Evolutionary conservation across 2,888 invertebrate species (phyloP).

Genomic region (Itoplectis maculator): DNA sequence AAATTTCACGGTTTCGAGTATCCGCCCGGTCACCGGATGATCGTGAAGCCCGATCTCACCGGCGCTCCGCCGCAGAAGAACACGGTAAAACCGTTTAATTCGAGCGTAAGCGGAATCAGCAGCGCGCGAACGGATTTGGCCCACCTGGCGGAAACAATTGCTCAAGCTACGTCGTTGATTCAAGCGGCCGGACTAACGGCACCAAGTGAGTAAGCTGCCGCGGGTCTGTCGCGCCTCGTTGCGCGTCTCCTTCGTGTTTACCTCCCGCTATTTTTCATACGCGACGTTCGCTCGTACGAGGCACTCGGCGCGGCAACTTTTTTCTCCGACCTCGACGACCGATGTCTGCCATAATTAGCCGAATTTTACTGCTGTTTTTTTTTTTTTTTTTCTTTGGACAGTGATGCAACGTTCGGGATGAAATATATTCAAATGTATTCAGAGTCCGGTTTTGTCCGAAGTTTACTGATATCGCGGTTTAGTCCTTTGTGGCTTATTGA

Average conservation of each 20-base stretch:
- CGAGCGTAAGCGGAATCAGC: conserved; percentile 75
- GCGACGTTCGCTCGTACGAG: too few species aligned
- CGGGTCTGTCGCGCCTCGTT: conserved; percentile 1
- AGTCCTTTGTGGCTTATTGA: too few species aligned
- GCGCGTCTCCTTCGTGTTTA: neutral
- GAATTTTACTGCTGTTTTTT: too few species aligned
- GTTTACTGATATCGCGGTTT: too few species aligned
- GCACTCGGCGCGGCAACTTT: too few species aligned
- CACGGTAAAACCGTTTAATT: conserved; percentile 78
- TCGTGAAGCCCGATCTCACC: conserved; percentile 88
- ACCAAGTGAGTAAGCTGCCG: conserved; percentile 77
- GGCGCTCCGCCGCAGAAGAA: conserved; percentile 77
- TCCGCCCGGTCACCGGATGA: conserved; percentile 93
- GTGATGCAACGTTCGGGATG: too few species aligned
- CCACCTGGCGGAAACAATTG: conserved; percentile 90
- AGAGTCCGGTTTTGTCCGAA: too few species aligned
- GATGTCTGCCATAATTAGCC: too few species aligned
- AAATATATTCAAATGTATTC: too few species aligned
- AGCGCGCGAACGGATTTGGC: conserved; percentile 87
- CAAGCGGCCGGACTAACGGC: conserved; percentile 87
- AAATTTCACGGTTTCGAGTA: conserved; percentile 97
- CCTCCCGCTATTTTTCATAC: too few species aligned
- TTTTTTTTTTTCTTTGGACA: too few species aligned
- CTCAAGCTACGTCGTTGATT: conserved; percentile 91
- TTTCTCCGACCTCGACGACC: too few species aligned